Evolutionary conservation across 2,888 invertebrate genomes (phyloP), one percentile per base, ranked within the genome.

Genomic region (Byasa hedistus): DNA sequence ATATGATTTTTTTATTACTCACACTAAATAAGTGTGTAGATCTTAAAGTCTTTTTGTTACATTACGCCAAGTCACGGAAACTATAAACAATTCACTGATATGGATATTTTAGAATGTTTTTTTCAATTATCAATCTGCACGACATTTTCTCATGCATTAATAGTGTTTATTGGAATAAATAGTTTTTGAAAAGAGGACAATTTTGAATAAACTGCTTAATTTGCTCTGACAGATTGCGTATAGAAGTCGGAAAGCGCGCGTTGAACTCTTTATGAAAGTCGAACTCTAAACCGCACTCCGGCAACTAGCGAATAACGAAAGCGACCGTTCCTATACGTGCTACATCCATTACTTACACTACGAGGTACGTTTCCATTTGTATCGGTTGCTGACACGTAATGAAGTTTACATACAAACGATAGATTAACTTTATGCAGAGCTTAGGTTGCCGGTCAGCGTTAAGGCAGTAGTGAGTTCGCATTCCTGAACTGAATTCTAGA

Each of bases 181-280:
- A 15, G 12, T 39, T 27, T 27, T 27, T 15, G 12, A 39, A 15
- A 39, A 39, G 3, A 32, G 32, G 32, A 32, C 0, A 32, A 2
- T 15, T 15, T 39, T 48, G n/a, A 5, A 22, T 15, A 64, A 61
- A 67, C 32, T 22, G 19, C 32, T 58, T 48, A 22, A 27, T 48
- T 57, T 32, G 21, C 36, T 57, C 27, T 32, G 39, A 36, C 51
- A 63, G 57, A 63, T 66, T 59, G 66, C 59, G 48, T 55, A 36
- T 56, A 59, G 48, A 72, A 73, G 68, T 69, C 70, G 71, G 72
- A 73, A 72, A 72, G 79, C 84, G 84, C 87, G 83, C 88, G 87
- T 89, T 89, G 88, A 90, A 89, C 84, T 89, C 89, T 84, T 83
- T 83, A 83, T 71, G 79, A 85, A 85, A 84, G 84, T 84, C 72